phyloP scores from a whole-genome alignment of 1,140 invertebrate species.

The Diabrotica virgifera region DNA sequence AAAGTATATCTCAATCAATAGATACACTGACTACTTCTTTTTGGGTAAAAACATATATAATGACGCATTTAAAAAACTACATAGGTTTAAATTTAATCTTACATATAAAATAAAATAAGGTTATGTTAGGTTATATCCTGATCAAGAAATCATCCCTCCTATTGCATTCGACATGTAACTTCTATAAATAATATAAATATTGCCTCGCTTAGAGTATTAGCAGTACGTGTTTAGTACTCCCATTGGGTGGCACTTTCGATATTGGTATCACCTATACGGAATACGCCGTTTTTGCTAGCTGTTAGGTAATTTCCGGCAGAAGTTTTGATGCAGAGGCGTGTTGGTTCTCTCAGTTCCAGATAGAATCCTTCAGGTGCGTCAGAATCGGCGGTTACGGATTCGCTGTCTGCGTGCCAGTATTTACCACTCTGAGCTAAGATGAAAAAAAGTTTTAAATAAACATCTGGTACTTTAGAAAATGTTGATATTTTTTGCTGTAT shows the following conservation, averaged over 20 bases:
- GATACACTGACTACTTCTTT: too few species aligned
- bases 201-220: neutral
- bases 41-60: too few species aligned
- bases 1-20: too few species aligned
- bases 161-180: neutral
- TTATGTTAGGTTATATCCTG: too few species aligned
- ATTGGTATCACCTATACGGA: constrained; percentile 79
- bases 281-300: constrained; percentile 91
- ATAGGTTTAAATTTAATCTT: too few species aligned
- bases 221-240: constrained; percentile 74
- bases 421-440: constrained; percentile 83
- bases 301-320: constrained; percentile 77
- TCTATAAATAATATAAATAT: constrained; percentile 6
- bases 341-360: constrained; percentile 88
- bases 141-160: neutral
- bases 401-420: constrained; percentile 88
- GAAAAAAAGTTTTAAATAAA: neutral
- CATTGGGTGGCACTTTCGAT: constrained; percentile 82
- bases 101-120: too few species aligned
- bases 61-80: too few species aligned
- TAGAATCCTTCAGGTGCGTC: constrained; percentile 86
- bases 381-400: constrained; percentile 82
- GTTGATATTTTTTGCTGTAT: too few species aligned
- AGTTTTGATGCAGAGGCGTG: constrained; percentile 84
- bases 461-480: neutral